Conservation (phyloP, 2,888 invertebrate species). For the Chloromyia formosa region DNA sequence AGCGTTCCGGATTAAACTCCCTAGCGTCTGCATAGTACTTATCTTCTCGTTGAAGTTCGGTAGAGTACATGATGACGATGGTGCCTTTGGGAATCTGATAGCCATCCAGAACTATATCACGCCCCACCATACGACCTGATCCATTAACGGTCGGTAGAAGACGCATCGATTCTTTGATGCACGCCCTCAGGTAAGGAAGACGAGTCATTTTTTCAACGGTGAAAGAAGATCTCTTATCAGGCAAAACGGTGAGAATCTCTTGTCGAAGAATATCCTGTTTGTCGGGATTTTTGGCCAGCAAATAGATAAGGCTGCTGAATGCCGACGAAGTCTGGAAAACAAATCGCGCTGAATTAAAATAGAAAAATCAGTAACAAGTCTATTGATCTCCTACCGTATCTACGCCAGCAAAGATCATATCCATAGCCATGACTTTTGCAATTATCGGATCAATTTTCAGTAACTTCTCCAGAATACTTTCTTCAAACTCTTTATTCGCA, state of each 20-base stretch:
- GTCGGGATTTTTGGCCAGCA: conserved; percentile 71
- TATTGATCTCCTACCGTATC: conserved; percentile 75
- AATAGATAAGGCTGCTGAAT: conserved; percentile 66
- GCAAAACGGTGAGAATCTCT: conserved; percentile 66
- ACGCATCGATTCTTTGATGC: conserved; percentile 77
- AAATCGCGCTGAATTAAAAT: too few species aligned
- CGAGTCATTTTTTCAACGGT: conserved; percentile 64
- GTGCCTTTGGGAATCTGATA: conserved; percentile 68
- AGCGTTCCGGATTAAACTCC: conserved; percentile 73
- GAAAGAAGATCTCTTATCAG: conserved; percentile 59
- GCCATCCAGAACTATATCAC: conserved; percentile 71
- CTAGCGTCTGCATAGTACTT: conserved; percentile 69
- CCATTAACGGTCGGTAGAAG: conserved; percentile 70
- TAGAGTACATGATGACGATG: neutral
- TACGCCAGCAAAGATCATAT: conserved; percentile 77
- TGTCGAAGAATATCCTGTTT: conserved; percentile 72
- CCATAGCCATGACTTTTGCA: conserved; percentile 74
- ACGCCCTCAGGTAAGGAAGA: conserved; percentile 74
- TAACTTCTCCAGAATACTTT: conserved; percentile 72
- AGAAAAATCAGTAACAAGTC: too few species aligned
- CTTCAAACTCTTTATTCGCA: conserved; percentile 64
- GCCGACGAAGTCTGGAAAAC: conserved; percentile 63
- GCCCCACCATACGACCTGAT: conserved; percentile 68
- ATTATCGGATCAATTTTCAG: conserved; percentile 70
- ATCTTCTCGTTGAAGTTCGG: neutral